Percentiles rank a stretch among this genome's conserved stretches.
These are phyloP conservation scores for Adrianichthys oophorus DNA, from an alignment of 2,797 vertebrate genomes.

Conservation along the genomic window DNA sequence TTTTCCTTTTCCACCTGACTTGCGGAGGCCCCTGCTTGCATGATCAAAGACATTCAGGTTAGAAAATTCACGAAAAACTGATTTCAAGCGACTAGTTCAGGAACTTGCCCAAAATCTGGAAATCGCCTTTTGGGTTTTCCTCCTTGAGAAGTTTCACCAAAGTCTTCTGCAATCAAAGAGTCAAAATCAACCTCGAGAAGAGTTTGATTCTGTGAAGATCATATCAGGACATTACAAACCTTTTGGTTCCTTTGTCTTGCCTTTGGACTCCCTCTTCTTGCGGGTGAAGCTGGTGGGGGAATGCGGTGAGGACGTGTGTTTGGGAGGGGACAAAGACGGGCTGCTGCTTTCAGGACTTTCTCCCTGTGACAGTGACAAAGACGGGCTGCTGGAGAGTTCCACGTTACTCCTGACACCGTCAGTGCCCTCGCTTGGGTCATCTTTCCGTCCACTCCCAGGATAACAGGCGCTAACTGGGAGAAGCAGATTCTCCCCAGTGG, in stretches of 20 bases:
- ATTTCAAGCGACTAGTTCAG: conserved; percentile 3
- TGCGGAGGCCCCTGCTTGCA: conserved; percentile 85
- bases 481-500: conserved; percentile 79
- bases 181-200: not conserved
- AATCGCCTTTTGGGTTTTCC: conserved; percentile 89
- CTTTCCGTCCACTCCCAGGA: conserved; percentile 63
- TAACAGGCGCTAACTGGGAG: conserved; percentile 70
- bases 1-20: conserved; percentile 92
- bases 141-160: conserved; percentile 73
- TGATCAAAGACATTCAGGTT: conserved; percentile 9
- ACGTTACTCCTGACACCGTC: conserved; percentile 54
- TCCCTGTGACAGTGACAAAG: conserved; percentile 73
- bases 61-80: not conserved
- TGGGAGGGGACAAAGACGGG: conserved; percentile 68
- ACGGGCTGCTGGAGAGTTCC: conserved; percentile 66
- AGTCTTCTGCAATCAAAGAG: conserved; percentile 79
- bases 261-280: conserved; percentile 87
- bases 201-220: not conserved
- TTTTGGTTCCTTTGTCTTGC: conserved; percentile 80
- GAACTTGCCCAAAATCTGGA: conserved; percentile 90
- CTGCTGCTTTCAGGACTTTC: conserved; percentile 75
- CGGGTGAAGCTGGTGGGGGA: conserved; percentile 78
- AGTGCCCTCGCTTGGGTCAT: conserved; percentile 56
- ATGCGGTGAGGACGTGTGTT: conserved; percentile 72
- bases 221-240: conserved; percentile 62